phyloP scores from a whole-genome alignment of 2,797 vertebrate species.

The Oceanodroma leucorhoa region DNA sequence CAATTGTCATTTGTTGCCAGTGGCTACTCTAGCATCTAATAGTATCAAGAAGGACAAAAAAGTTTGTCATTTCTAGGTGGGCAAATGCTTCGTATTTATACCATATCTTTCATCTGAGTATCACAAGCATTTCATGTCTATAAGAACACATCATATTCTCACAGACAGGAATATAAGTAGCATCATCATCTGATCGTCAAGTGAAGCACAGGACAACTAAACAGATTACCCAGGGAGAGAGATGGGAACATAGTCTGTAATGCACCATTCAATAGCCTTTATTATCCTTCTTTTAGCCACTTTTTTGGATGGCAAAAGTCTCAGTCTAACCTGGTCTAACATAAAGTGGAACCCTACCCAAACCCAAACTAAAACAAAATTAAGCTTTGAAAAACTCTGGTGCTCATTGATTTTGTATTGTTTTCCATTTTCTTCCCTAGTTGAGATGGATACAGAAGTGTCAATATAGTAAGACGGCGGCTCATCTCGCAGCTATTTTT shows the following conservation, averaged over 20 bases:
- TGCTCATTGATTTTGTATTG: not conserved
- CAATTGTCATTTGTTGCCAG: not conserved
- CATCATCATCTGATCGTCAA: not conserved
- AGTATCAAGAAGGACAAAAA: not conserved
- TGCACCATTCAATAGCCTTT: not conserved
- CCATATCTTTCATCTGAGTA: not conserved
- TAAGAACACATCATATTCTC: not conserved
- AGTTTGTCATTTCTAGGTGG: not conserved
- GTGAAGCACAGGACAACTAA: not conserved
- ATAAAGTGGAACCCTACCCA: not conserved
- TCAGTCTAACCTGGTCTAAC: not conserved
- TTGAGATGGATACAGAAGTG: not conserved
- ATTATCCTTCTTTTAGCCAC: not conserved
- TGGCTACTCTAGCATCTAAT: not conserved
- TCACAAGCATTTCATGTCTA: not conserved
- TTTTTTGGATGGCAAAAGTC: not conserved
- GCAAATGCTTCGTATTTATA: not conserved
- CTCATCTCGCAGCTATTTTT: not conserved
- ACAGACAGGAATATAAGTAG: not conserved
- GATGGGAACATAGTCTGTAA: not conserved
- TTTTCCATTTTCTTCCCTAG: not conserved
- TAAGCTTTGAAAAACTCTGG: not conserved
- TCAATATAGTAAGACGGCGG: not conserved
- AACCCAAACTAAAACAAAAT: not conserved
- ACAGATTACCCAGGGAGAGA: not conserved